phyloP scores from a whole-genome alignment of 2,888 invertebrate species.

The Dinocampus coccinellae region DNA sequence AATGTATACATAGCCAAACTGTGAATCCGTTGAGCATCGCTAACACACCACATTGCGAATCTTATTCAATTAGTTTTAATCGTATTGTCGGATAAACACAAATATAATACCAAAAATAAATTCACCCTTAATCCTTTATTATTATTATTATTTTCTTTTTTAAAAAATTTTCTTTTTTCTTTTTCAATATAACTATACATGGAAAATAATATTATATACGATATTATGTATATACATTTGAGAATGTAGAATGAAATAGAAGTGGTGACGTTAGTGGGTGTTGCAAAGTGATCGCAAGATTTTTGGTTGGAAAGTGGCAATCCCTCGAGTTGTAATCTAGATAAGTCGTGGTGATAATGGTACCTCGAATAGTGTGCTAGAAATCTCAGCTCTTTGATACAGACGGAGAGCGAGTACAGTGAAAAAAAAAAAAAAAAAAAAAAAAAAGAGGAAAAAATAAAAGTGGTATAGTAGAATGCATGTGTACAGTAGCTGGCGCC shows the following conservation, averaged over 20 bases:
- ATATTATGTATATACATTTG: background rate
- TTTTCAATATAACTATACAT: background rate
- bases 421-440: slow-evolving; percentile 6
- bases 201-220: background rate
- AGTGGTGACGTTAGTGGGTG: background rate
- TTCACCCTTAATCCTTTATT: too few species aligned
- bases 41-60: slow-evolving; percentile 43
- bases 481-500: slow-evolving; percentile 26
- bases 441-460: slow-evolving; percentile 6
- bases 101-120: too few species aligned
- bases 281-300: slow-evolving; percentile 1
- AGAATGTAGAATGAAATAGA: background rate
- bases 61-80: slow-evolving; percentile 59
- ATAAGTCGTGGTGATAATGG: slow-evolving; percentile 36
- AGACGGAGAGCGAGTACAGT: background rate
- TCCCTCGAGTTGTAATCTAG: slow-evolving; percentile 24
- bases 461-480: slow-evolving; percentile 22
- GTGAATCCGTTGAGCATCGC: slow-evolving; percentile 17
- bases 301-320: slow-evolving; percentile 9
- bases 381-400: slow-evolving; percentile 28
- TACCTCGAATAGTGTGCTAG: slow-evolving; percentile 21
- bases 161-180: too few species aligned
- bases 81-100: slow-evolving; percentile 50
- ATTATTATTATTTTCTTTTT: too few species aligned
- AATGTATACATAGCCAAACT: slow-evolving; percentile 1